Conservation (phyloP, 2,888 invertebrate genomes). For the Xestia ashworthii region DNA sequence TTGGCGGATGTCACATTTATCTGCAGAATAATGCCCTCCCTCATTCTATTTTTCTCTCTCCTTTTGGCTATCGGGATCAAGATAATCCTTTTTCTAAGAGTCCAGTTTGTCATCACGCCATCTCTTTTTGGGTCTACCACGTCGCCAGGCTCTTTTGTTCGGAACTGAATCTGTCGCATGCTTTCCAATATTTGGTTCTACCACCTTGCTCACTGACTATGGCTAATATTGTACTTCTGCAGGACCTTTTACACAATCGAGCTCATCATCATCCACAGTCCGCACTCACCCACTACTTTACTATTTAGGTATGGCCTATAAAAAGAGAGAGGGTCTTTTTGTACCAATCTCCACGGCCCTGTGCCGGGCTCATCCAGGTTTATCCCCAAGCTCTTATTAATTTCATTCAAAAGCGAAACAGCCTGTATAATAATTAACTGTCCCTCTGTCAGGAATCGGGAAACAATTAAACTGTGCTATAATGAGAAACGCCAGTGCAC, state of each 20-base stretch:
- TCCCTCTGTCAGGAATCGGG: conserved; percentile 11
- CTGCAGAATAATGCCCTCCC: too few species aligned
- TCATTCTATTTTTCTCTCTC: too few species aligned
- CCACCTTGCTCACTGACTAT: not conserved
- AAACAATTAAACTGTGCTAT: conserved; percentile 48
- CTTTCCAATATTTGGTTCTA: not conserved
- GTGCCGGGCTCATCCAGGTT: too few species aligned
- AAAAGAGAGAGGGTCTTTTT: too few species aligned
- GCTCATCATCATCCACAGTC: not conserved
- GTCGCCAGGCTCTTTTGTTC: too few species aligned
- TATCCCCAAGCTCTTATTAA: not conserved
- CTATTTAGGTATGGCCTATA: too few species aligned
- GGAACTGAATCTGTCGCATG: not conserved
- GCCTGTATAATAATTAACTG: conserved; percentile 16
- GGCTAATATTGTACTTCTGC: not conserved
- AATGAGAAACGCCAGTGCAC: conserved; percentile 36
- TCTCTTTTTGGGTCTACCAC: too few species aligned
- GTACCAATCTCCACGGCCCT: too few species aligned
- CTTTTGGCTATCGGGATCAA: too few species aligned
- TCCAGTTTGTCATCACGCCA: not conserved
- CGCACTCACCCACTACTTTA: too few species aligned
- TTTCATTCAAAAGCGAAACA: not conserved
- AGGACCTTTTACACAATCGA: not conserved
- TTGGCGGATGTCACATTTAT: too few species aligned
- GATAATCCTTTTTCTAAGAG: not conserved